Evolutionary conservation across 2,888 invertebrate species (phyloP).

Genomic region (Dolomedes plantarius): DNA sequence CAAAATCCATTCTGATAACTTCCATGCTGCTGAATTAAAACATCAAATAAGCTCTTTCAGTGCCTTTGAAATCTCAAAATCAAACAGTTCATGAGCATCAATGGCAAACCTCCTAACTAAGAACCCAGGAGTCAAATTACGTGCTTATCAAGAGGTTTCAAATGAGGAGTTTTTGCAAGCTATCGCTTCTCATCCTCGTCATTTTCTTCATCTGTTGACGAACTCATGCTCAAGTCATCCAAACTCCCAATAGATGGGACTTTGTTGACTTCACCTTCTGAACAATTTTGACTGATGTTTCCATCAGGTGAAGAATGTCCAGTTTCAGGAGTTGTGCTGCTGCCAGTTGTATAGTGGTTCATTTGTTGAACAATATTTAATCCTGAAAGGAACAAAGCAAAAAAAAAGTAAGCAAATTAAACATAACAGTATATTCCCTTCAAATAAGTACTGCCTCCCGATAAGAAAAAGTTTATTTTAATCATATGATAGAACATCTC

Average conservation of each 20-base stretch:
- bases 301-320: constrained; percentile 67
- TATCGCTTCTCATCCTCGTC: constrained; percentile 66
- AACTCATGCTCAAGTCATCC: constrained; percentile 62
- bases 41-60: constrained; percentile 58
- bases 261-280: constrained; percentile 58
- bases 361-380: constrained; percentile 28
- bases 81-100: not conserved
- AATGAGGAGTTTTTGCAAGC: not conserved
- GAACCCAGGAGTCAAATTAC: not conserved
- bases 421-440: too few relatives aligned
- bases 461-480: too few relatives aligned
- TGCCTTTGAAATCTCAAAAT: constrained; percentile 6
- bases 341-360: constrained; percentile 50
- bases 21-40: constrained; percentile 11
- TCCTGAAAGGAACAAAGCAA: not conserved
- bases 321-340: constrained; percentile 60
- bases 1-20: too few relatives aligned
- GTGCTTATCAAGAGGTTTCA: not conserved
- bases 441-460: too few relatives aligned
- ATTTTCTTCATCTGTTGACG: constrained; percentile 57
- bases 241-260: constrained; percentile 62
- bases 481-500: too few relatives aligned
- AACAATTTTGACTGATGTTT: constrained; percentile 63
- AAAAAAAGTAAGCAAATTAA: too few relatives aligned
- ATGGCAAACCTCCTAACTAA: not conserved